Base-by-base conservation (phyloP, 64 coral and sea anemone species). In the Cladopsammia gracilis region DNA sequence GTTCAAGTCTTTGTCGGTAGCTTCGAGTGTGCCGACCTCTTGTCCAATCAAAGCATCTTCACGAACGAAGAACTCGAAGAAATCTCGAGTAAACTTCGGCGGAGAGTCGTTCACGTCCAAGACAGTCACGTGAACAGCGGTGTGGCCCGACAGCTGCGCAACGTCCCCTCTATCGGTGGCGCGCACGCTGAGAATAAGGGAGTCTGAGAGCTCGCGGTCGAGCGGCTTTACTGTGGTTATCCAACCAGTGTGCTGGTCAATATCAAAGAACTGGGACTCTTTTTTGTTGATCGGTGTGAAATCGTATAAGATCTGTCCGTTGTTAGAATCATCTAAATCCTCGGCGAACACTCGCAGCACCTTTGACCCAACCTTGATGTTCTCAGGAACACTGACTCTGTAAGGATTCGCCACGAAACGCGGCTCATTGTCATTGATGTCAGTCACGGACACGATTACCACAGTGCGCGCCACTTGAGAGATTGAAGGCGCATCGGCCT, bases 21-120 rank as follows among this genome's bases (percentile, higher is more conserved):
- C 92, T 5, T 60, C 56, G 18, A 97, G 42, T n/a, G 83, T 91
- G 7, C 79, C 83, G 6, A 94, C 92, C 10, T 89, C 90, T 58
- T 97, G 96, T 51, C 96, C 96, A 76, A 97, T 94, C 44, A 97
- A 51, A 26, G 96, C 92, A 64, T 97, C 96, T 88, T 97, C 96
- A 51, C 90, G 93, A 8, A 97, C 83, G 24, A 77, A 91, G 23
- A 89, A 61, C 25, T 19, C 57, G 59, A 91, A 98, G 62, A 64
- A 58, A 3, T 89, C 49, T 76, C 86, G 57, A 20, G 58, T 47
- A 54, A 98, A 98, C 77, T 94, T 94, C 22, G 96, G 96, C 15
- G 96, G 96, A 9, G 96, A 91, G 22, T 98, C 96, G 26, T 98
- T 98, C 10, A 98, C 92, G 65, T 98, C 96, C 15, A 98, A 34